Evolutionary conservation across 30 jellyfish, hydroid and myxozoan genomes (phyloP), one percentile per base, ranked within the genome.

Genomic region (Pseudorhiza aurosa): DNA sequence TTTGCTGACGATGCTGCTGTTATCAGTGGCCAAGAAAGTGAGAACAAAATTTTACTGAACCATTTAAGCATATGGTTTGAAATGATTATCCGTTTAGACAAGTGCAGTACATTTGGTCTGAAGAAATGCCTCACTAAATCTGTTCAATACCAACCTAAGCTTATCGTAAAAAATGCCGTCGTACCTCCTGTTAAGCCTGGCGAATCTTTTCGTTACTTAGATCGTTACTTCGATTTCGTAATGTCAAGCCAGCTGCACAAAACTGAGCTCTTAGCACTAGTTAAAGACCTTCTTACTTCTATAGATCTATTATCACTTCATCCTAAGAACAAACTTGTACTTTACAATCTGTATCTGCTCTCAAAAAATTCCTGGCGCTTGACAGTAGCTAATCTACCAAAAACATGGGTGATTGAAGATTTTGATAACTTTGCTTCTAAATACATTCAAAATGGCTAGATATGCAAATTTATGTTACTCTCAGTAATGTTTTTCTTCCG

Each of bases 341-440:
- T 65, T 9, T 40, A 65, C 55, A 65, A 65, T 65, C 55, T 35
- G 79, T 36, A 65, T 62, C 37, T 65, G 35, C 79, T 65, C 62
- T 32, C 62, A n/a, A 62, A n/a, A 40, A 65, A 32, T 15, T 32
- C 26, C 39, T 65, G 79, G 79, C 44, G 19, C 26, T 43, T 58
- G 44, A 58, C 72, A 4, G 15, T 58, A 58, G 44, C 72, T n/a
- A n/a, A n/a, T n/a, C n/a, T n/a, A n/a, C n/a, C n/a, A n/a, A n/a
- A n/a, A n/a, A n/a, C n/a, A n/a, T n/a, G n/a, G n/a, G n/a, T n/a
- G n/a, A n/a, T n/a, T n/a, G n/a, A n/a, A n/a, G n/a, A n/a, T n/a
- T n/a, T n/a, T n/a, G n/a, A n/a, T n/a, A n/a, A n/a, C n/a, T n/a
- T n/a, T n/a, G n/a, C n/a, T n/a, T n/a, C n/a, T n/a, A n/a, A n/a